Conservation (phyloP, 2,888 invertebrate genomes). For the Selenia dentaria region DNA sequence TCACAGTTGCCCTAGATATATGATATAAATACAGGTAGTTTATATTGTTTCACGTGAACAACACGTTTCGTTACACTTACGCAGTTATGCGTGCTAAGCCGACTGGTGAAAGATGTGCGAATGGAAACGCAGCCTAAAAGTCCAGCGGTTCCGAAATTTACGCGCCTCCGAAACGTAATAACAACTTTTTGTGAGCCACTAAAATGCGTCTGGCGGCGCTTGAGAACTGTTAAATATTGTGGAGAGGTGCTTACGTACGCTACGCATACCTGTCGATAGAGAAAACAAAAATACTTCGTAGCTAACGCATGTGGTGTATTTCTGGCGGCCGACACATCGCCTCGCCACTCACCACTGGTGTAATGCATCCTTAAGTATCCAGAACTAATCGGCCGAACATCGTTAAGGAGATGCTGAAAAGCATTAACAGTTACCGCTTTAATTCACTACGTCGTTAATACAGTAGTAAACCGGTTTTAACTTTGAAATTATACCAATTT, state of each 20-base stretch:
- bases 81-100: too few species aligned
- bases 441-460: neutral
- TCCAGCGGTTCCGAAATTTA: conserved; percentile 30
- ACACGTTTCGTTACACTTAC: too few species aligned
- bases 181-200: conserved; percentile 27
- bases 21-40: too few species aligned
- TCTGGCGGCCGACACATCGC: conserved; percentile 41
- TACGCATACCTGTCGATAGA: conserved; percentile 69
- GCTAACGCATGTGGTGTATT: conserved; percentile 55
- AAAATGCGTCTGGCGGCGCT: conserved; percentile 39
- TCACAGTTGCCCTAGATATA: too few species aligned
- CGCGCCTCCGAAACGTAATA: conserved; percentile 22
- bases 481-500: neutral
- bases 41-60: too few species aligned
- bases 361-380: conserved; percentile 31
- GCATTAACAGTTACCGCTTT: conserved; percentile 14
- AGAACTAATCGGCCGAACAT: conserved; percentile 26
- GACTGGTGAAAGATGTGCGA: too few species aligned
- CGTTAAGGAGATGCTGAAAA: conserved; percentile 21
- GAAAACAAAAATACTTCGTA: conserved; percentile 59
- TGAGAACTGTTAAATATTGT: conserved; percentile 41
- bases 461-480: neutral
- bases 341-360: conserved; percentile 34
- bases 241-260: conserved; percentile 42
- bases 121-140: too few species aligned